Conservation (phyloP, 2,888 invertebrate genomes). For the Mesorhabditis sp. region DNA sequence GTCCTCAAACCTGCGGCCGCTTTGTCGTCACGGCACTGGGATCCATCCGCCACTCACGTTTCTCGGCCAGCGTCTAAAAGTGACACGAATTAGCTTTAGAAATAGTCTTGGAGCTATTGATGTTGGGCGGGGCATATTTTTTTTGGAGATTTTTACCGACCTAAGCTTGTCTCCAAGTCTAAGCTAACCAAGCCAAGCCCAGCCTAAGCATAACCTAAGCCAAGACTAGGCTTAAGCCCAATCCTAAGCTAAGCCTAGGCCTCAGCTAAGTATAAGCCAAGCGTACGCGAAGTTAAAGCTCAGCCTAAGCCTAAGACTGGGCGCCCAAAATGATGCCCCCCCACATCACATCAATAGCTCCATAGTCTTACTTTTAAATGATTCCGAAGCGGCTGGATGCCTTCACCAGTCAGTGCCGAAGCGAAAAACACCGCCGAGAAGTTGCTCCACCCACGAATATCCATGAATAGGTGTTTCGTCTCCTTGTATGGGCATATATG, state of each 20-base stretch:
- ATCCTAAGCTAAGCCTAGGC: too few relatives aligned
- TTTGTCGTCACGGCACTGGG: slow-evolving; percentile 29
- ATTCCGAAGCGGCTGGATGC: slow-evolving; percentile 45
- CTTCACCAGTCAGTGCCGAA: slow-evolving; percentile 45
- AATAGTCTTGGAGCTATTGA: too few relatives aligned
- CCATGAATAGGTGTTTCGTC: slow-evolving; percentile 43
- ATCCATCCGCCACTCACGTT: slow-evolving; percentile 36
- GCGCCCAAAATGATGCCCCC: too few relatives aligned
- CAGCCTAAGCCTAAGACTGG: too few relatives aligned
- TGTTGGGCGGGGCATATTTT: too few relatives aligned
- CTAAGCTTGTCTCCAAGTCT: too few relatives aligned
- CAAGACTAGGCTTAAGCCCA: too few relatives aligned
- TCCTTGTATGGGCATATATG: slow-evolving; percentile 42
- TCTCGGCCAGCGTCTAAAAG: slow-evolving; percentile 21
- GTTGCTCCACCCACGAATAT: slow-evolving; percentile 68
- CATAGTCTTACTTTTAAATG: slow-evolving; percentile 25
- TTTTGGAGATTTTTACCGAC: too few relatives aligned
- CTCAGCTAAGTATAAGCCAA: neutral
- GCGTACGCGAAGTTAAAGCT: neutral
- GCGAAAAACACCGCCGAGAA: slow-evolving; percentile 83
- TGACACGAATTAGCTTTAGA: neutral
- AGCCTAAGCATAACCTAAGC: too few relatives aligned
- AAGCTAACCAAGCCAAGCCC: too few relatives aligned
- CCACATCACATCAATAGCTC: too few relatives aligned
- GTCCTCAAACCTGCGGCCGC: slow-evolving; percentile 13